Evolutionary conservation across 1,140 invertebrate species (phyloP).

Genomic region (Conus betulinus): DNA sequence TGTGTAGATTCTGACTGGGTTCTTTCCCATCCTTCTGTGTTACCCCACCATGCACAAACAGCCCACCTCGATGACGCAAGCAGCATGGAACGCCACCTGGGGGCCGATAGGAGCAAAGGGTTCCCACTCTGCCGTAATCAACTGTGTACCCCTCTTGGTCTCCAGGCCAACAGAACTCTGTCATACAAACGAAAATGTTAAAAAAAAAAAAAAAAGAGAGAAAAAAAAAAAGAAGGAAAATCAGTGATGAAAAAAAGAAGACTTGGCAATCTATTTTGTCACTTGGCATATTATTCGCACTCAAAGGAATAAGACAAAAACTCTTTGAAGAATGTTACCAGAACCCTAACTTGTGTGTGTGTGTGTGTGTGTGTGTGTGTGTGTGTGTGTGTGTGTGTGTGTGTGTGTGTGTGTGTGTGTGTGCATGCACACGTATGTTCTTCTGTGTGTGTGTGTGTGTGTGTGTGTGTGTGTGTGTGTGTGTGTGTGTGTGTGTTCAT

Average conservation of each 20-base stretch:
- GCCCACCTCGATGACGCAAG: slow-evolving; percentile 53
- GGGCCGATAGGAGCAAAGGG: slow-evolving; percentile 64
- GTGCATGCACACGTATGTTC: too few species aligned
- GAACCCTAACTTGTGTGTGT: too few species aligned
- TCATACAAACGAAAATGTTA: too few species aligned
- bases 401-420: too few species aligned
- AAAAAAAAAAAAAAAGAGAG: neutral
- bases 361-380: too few species aligned
- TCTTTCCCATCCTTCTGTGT: slow-evolving; percentile 49
- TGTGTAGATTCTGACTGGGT: slow-evolving; percentile 65
- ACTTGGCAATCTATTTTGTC: neutral
- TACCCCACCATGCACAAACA: slow-evolving; percentile 72
- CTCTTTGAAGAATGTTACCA: too few species aligned
- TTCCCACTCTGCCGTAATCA: slow-evolving; percentile 57
- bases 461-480: too few species aligned
- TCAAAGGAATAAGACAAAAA: too few species aligned
- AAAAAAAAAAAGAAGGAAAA: neutral
- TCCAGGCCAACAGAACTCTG: neutral
- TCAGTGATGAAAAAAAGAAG: neutral
- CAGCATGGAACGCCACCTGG: slow-evolving; percentile 64
- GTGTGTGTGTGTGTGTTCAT: too few species aligned
- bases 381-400: too few species aligned
- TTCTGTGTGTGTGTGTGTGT: too few species aligned
- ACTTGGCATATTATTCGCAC: neutral
- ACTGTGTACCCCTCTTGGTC: neutral